These are phyloP conservation scores for Pemphredon lugubris DNA, from an alignment of 2,888 invertebrate species.

Conservation along the genomic window DNA sequence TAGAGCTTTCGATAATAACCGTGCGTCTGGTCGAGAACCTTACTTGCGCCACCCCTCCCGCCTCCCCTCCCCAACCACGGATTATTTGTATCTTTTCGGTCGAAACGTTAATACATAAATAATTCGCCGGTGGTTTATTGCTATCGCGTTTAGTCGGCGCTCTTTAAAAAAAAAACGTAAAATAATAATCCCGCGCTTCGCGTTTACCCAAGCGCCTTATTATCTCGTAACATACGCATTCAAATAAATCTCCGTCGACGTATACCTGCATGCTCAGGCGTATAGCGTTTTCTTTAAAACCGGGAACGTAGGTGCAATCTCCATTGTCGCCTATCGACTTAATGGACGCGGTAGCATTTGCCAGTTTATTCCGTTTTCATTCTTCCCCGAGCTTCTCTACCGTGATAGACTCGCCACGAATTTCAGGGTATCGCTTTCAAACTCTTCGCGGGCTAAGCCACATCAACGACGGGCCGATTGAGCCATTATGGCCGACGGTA, in stretches of 20 bases:
- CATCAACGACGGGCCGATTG: slow-evolving; percentile 71
- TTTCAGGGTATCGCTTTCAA: slow-evolving; percentile 11
- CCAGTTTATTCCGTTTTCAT: slow-evolving; percentile 16
- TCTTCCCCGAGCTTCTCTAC: slow-evolving; percentile 1
- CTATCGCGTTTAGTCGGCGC: background rate
- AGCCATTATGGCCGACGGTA: slow-evolving; percentile 61
- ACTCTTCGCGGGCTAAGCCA: slow-evolving; percentile 55
- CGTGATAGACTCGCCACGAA: slow-evolving; percentile 9
- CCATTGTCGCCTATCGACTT: slow-evolving; percentile 40
- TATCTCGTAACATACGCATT: background rate
- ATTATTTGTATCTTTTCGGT: slow-evolving; percentile 44
- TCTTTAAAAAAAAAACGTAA: too few relatives aligned
- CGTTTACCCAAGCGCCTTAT: background rate
- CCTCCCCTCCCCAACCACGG: slow-evolving; percentile 1
- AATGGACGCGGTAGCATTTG: slow-evolving; percentile 34
- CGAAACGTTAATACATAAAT: slow-evolving; percentile 25
- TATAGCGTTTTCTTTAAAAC: background rate
- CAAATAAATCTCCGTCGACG: background rate
- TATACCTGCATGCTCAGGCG: background rate
- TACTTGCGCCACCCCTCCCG: slow-evolving; percentile 39
- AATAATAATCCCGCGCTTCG: too few relatives aligned
- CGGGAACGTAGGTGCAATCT: slow-evolving; percentile 32
- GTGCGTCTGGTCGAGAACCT: slow-evolving; percentile 18
- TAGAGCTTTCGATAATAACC: slow-evolving; percentile 34
- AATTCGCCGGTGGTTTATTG: slow-evolving; percentile 23